Evolutionary conservation across 2,888 invertebrate genomes (phyloP), one percentile per base, ranked within the genome.

Genomic region (Koerneria pararmatus): DNA sequence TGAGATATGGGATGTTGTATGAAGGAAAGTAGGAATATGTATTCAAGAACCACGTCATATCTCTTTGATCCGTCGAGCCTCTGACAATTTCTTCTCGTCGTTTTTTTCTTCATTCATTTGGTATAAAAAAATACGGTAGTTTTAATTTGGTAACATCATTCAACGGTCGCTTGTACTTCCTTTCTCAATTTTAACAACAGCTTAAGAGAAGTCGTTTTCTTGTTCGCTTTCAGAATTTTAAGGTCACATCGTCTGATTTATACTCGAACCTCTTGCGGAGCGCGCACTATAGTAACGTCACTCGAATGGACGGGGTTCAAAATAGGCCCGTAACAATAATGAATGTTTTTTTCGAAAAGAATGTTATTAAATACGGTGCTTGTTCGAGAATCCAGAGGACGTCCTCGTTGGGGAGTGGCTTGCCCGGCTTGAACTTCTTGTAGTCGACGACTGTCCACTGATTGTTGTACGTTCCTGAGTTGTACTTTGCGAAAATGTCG

Each of bases 401-500:
- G n/a, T 87, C 79, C 27, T 70, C 74, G n/a, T 80, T 73, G 3
- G 79, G 80, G 41, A 83, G 71, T 11, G 80, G 76, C 65, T 79
- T 77, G 6, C 85, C 84, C 0, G 88, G 86, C 53, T 78, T 84
- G 83, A 90, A 90, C 75, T 87, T 86, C 63, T 88, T 88, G 80
- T 89, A 89, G 84, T 92, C 91, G 0, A 79, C 67, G 27, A 79
- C 70, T 32, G 51, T 15, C 63, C 63, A 63, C 64, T 71, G 71
- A 80, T 91, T 91, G 84, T 90, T 90, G 69, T 91, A 87, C 53
- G 91, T 91, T n/a, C 90, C 90, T 35, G 91, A 91, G 85, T 91
- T 91, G 83, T 88, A 89, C n/a, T 86, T 85, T 0, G 88, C 87
- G 79, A 93, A 78, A 11, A 70, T 70, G 46, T 76, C 70, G 11